These are phyloP conservation scores for Protosalanx chinensis DNA, from an alignment of 2,797 vertebrate genomes.

Conservation along the genomic window DNA sequence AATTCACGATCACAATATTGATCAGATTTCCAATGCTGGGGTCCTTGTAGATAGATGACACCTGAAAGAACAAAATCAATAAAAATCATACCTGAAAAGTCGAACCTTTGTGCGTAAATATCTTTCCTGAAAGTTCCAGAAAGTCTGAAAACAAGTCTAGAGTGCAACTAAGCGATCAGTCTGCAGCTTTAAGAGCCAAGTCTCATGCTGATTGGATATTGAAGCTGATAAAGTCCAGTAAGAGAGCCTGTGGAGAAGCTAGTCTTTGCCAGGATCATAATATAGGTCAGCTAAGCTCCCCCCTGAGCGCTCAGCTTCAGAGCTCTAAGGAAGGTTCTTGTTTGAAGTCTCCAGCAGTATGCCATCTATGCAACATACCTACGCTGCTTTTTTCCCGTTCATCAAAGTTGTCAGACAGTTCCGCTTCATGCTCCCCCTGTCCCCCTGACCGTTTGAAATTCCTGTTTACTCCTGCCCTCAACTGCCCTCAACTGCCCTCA, in stretches of 20 bases:
- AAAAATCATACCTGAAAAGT: background rate
- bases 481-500: constrained; percentile 55
- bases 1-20: constrained; percentile 96
- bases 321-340: constrained; percentile 44
- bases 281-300: constrained; percentile 68
- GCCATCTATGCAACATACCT: constrained; percentile 69
- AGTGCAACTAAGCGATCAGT: background rate
- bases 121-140: background rate
- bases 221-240: constrained; percentile 52
- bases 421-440: constrained; percentile 50
- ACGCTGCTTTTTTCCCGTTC: constrained; percentile 69
- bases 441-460: constrained; percentile 51
- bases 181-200: constrained; percentile 32
- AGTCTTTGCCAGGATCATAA: constrained; percentile 64
- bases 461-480: constrained; percentile 57
- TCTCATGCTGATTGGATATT: constrained; percentile 53
- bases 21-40: constrained; percentile 99
- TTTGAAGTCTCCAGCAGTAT: constrained; percentile 65
- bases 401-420: constrained; percentile 67
- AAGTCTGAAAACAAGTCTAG: background rate
- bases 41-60: constrained; percentile 98
- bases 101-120: background rate
- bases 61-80: constrained; percentile 68
- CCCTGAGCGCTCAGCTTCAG: constrained; percentile 38
- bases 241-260: constrained; percentile 53